These are phyloP conservation scores for Choloepus hoffmanni DNA, from an alignment of 2,113 vertebrate genomes.

Conservation along the genomic window DNA sequence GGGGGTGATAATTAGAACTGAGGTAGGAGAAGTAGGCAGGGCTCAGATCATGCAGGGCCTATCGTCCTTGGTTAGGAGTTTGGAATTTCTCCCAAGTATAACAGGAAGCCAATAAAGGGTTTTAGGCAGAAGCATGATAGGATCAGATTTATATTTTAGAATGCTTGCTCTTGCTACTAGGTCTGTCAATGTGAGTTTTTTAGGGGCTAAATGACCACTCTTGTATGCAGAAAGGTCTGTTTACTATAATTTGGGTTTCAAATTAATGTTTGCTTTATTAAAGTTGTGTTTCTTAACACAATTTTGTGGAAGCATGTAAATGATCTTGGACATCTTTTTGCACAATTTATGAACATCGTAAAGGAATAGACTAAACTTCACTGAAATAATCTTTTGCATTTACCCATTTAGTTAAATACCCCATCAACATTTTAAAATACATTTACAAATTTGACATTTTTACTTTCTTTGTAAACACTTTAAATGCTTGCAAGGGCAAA, in stretches of 20 bases:
- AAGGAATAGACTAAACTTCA: not conserved
- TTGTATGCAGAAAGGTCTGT: not conserved
- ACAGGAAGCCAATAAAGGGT: not conserved
- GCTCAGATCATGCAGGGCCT: not conserved
- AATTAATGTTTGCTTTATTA: slow-evolving; percentile 37
- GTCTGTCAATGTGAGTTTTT: not conserved
- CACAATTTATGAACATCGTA: not conserved
- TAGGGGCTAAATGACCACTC: not conserved
- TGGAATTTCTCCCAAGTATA: not conserved
- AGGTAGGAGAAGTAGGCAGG: not conserved
- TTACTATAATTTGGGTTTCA: slow-evolving; percentile 1
- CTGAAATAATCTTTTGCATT: slow-evolving; percentile 23
- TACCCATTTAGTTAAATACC: slow-evolving; percentile 10
- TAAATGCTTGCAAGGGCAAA: not conserved
- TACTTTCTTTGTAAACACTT: slow-evolving; percentile 21
- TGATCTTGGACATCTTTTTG: not conserved
- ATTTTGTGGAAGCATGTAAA: slow-evolving; percentile 18
- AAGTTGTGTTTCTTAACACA: not conserved
- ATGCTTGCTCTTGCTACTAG: not conserved
- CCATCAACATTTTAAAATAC: not conserved
- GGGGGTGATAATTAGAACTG: not conserved
- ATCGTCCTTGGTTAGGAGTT: not conserved
- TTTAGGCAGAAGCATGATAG: not conserved
- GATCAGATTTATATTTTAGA: slow-evolving; percentile 14
- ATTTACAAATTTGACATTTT: not conserved